phyloP scores from a whole-genome alignment of 2,797 vertebrate species.

The Halcyon leucocephala region DNA sequence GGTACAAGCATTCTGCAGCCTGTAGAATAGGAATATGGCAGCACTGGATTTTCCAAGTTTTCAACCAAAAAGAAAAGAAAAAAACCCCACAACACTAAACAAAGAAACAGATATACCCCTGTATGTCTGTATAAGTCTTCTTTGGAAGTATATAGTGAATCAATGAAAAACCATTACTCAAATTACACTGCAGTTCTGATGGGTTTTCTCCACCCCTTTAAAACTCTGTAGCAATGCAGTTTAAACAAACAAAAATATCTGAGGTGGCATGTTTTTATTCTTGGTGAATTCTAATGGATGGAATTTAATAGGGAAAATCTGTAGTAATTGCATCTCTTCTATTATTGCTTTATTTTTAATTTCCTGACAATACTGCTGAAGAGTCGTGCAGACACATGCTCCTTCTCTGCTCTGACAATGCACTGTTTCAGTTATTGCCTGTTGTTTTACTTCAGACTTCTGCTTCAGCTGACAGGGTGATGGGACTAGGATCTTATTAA shows the following conservation, averaged over 20 bases:
- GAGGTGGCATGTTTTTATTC: not conserved
- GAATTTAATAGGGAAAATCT: not conserved
- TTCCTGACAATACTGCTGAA: not conserved
- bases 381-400: not conserved
- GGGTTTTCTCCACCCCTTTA: not conserved
- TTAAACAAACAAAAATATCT: not conserved
- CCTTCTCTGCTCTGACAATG: not conserved
- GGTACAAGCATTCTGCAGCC: not conserved
- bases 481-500: not conserved
- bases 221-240: not conserved
- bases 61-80: not conserved
- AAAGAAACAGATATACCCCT: not conserved
- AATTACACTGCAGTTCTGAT: not conserved
- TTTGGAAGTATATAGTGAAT: not conserved
- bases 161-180: not conserved
- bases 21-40: not conserved
- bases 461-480: not conserved
- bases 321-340: not conserved
- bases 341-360: not conserved
- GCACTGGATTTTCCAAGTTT: not conserved
- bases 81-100: rapidly evolving
- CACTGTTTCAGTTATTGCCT: not conserved
- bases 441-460: not conserved
- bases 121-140: not conserved
- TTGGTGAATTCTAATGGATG: not conserved